Base-by-base conservation (phyloP, 2,113 vertebrate species). In the Brachypteracias leptosomus region DNA sequence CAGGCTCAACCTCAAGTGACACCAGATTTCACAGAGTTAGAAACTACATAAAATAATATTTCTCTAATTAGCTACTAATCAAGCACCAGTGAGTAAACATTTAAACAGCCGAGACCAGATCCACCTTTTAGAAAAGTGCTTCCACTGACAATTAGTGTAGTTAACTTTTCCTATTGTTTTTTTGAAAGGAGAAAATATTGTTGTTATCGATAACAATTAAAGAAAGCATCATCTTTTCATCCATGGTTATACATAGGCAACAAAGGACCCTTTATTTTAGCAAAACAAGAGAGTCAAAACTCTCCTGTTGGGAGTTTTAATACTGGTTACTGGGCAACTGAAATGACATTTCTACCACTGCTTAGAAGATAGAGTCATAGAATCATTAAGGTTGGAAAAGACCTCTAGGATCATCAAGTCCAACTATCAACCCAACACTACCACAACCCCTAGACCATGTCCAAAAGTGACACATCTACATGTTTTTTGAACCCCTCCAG, bases 61-160 rank as follows among this genome's bases (percentile, higher is more conserved):
- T 87, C 82, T 93, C 65, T 93, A 80, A 91, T 91, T 90, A 94
- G 63, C 90, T 94, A 84, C 92, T 93, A 86, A 95, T 86, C 72
- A 86, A 74, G 79, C 59, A 85, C 71, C 38, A 88, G 51, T 3
- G 0, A 85, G 80, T 79, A 93, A 92, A 94, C 49, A 78, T 95
- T 95, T 89, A 89, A 92, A 89, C 91, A 95, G 91, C 76, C 92
- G 89, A 92, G 81, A 72, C 73, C 66, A 67, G 79, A 92, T 28
- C 29, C 51, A 28, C 31, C 44, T 83, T 59, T 33, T 28, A 75
- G 57, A 89, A 84, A 82, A 91, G 20, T 42, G 24, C 35, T 74
- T 92, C 85, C 46, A 46, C 55, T 44, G 61, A 44, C 65, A 85
- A 80, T 66, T 73, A 77, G 10, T 7, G 40, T 18, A 90, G 38